Base-by-base conservation (phyloP, 2,888 invertebrate species). In the Mechanitis mazaeus region DNA sequence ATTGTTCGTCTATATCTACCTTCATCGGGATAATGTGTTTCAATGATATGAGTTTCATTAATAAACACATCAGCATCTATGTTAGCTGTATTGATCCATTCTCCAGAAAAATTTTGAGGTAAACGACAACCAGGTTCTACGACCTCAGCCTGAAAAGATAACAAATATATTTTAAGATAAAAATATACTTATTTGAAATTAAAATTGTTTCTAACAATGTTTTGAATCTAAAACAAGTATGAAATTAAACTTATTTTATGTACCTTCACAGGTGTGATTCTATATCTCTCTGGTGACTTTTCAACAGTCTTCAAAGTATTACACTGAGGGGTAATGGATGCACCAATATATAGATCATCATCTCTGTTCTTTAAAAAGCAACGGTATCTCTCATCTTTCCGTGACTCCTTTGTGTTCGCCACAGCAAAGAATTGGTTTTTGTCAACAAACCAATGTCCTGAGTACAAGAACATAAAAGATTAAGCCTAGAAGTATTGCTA, bases 81-180 rank as follows among this genome's bases (percentile, higher is more conserved):
- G 78, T 98, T 98, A 0, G 98, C 98, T 0, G 98, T 98, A 76
- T 98, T 98, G 58, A 98, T 96, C 98, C 98, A 99, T 33, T 95
- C 93, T 0, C 99, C 98, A 0, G 95, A 93, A 84, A 97, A 97
- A 80, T 98, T 98, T 80, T 97, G 95, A 0, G 98, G 98, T 64
- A 99, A 84, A 54, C 96, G 93, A 77, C 98, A 99, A 0, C 97
- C 96, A 3, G 98, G 95, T 69, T 95, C 94, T 0, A 98, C 97
- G 6, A 95, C 93, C 87, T 97, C 97, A 0, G 96, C 92, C 91
- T 97, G 79, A 66, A 65, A 78, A 71, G 42, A 57, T 28, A 33
- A 12, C 33, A 59, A 55, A 42, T 46, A 54, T 38, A 31, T 50
- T 31, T 31, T 31, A 7, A 50, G 1, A 31, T 31, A 2, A n/a